phyloP scores from a whole-genome alignment of 1,140 invertebrate genomes.

The Adoxophyes honmai region DNA sequence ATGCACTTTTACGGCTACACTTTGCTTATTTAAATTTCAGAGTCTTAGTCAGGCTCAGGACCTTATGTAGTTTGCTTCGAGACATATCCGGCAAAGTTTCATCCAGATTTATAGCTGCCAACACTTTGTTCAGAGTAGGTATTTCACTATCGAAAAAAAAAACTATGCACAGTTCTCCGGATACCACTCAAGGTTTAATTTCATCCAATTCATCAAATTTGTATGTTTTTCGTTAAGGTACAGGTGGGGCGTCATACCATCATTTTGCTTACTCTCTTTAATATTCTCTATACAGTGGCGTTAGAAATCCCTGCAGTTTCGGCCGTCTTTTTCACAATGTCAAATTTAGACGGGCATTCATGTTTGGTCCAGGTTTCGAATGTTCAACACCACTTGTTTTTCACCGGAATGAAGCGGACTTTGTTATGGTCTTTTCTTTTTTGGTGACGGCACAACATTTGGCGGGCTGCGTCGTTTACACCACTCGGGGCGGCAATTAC shows the following conservation, averaged over 20 bases:
- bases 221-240: background rate
- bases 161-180: constrained; percentile 3
- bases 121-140: constrained; percentile 3
- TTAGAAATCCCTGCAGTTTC: background rate
- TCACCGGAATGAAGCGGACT: background rate
- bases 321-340: background rate
- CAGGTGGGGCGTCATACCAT: background rate
- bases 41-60: background rate
- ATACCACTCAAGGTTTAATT: background rate
- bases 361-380: background rate
- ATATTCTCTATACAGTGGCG: background rate
- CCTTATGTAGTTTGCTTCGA: background rate
- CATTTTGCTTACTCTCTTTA: background rate
- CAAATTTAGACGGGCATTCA: background rate
- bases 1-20: background rate
- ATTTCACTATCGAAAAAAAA: constrained; percentile 14
- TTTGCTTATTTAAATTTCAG: constrained; percentile 12
- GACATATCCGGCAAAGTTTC: constrained; percentile 8
- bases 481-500: background rate
- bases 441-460: background rate
- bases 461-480: background rate
- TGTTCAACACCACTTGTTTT: background rate
- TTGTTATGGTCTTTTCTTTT: background rate
- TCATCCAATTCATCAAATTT: background rate
- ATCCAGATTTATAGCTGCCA: background rate